Percentiles rank a stretch among this genome's conserved stretches.
These are phyloP conservation scores for Macrotrachela quadricornifera DNA, from an alignment of 1,140 invertebrate species.

Conservation along the genomic window DNA sequence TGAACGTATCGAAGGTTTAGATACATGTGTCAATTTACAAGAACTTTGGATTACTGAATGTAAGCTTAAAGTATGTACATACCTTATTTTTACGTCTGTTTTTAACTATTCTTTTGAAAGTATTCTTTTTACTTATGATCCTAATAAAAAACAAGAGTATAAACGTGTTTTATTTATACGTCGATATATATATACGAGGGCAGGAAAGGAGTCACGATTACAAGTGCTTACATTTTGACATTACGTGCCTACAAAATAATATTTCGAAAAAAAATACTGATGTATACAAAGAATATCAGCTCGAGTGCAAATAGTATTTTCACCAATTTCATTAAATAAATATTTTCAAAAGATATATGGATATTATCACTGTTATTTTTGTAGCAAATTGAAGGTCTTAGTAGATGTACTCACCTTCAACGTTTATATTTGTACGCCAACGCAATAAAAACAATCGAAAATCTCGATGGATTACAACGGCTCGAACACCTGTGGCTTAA, in stretches of 20 bases:
- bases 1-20: slow-evolving; percentile 15
- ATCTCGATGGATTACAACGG: slow-evolving; percentile 15
- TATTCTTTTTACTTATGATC: too few relatives aligned
- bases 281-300: too few relatives aligned
- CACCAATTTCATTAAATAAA: too few relatives aligned
- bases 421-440: slow-evolving; percentile 24
- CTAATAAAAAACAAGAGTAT: too few relatives aligned
- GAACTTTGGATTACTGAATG: slow-evolving; percentile 27
- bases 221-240: too few relatives aligned
- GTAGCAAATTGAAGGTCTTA: slow-evolving; percentile 22
- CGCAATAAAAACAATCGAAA: slow-evolving; percentile 19
- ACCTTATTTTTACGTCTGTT: not conserved
- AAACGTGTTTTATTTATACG: too few relatives aligned
- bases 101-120: too few relatives aligned
- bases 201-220: too few relatives aligned
- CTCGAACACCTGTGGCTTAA: slow-evolving; percentile 22
- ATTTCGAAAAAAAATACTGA: too few relatives aligned
- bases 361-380: slow-evolving; percentile 2
- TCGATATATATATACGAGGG: too few relatives aligned
- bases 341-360: not conserved
- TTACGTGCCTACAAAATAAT: too few relatives aligned
- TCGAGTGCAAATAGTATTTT: too few relatives aligned
- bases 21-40: slow-evolving; percentile 13
- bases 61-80: slow-evolving; percentile 15
- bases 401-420: slow-evolving; percentile 12